Base-by-base conservation (phyloP, 2,888 invertebrate genomes). In the Scelioninae gen. 2 region DNA sequence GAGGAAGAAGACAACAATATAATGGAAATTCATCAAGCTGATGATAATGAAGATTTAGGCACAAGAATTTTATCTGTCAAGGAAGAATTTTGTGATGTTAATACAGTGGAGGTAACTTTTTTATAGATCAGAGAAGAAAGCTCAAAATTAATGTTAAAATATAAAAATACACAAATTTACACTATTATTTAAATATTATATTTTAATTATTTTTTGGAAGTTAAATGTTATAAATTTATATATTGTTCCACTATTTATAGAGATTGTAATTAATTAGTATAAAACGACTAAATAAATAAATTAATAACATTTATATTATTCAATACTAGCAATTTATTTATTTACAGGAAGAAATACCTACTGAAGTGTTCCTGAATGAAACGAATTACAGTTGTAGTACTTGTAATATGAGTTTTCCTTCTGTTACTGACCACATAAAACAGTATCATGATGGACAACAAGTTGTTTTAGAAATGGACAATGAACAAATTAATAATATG, bases 381-480 rank as follows among this genome's bases (percentile, higher is more conserved):
- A 60, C 88, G 68, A 79, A 89, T 19, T 92, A 91, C 83, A 90
- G 88, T 75, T 92, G 92, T 78, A 90, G 90, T 71, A 90, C 89
- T 64, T 92, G 92, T 79, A 88, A 89, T 1, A 88, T 91, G 57
- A 89, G 89, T 60, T 92, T 92, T 79, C 87, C 88, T 25, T 91
- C 90, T 0, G 89, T 92, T 2, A 84, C 90, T 69, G 91, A 91
- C 0, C 92, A 92, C 80, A 90, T 92, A 77, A 88, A 89, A 71
- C 88, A 89, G 74, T 91, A 88, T 79, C 92, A 92, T 79, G 90
- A 88, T 80, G 90, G 91, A 52, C 91, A 92, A 80, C 91, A 92
- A 83, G 91, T 92, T 58, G 88, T 91, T 46, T 86, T 92, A 64
- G 91, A 91, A 88, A 91, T 86, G 84, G 84, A 82, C 2, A 85